A percentile compares a stretch with the other conserved stretches of the same genome.
Evolutionary conservation across 1,140 invertebrate genomes (phyloP).

Genomic region (Brachionus angularis): DNA sequence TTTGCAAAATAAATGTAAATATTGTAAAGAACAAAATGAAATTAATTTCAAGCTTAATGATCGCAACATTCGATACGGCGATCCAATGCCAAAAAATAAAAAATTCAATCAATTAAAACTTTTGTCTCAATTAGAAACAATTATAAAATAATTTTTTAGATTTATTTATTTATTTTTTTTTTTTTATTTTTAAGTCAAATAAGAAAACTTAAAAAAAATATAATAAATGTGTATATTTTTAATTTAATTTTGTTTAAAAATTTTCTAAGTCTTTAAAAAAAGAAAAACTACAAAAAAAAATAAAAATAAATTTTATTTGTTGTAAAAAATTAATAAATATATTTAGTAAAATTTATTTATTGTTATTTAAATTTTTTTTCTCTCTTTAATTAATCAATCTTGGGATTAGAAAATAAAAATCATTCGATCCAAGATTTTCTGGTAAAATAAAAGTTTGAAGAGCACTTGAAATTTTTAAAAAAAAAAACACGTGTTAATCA

Average conservation of each 20-base stretch:
- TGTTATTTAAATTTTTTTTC: too few relatives aligned
- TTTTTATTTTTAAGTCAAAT: not conserved
- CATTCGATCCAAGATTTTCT: too few relatives aligned
- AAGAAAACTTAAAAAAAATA: not conserved
- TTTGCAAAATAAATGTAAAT: conserved; percentile 28
- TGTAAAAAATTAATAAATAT: too few relatives aligned
- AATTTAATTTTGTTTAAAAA: not conserved
- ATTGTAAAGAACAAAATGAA: conserved; percentile 20
- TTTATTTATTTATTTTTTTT: not conserved
- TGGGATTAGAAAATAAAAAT: too few relatives aligned
- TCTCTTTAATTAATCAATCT: too few relatives aligned
- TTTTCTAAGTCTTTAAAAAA: not conserved
- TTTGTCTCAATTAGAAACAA: conserved; percentile 24
- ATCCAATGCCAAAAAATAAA: conserved; percentile 18
- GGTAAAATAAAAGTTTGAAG: too few relatives aligned
- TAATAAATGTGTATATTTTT: not conserved
- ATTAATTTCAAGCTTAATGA: conserved; percentile 38
- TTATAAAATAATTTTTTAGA: conserved; percentile 6
- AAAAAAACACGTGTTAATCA: too few relatives aligned
- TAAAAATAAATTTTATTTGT: too few relatives aligned
- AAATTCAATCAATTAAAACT: conserved; percentile 9
- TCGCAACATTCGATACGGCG: conserved; percentile 20
- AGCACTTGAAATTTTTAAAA: too few relatives aligned
- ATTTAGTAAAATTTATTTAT: too few relatives aligned
- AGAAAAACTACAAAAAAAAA: not conserved